phyloP scores from a whole-genome alignment of 2,113 vertebrate genomes.

The Carlito syrichta region DNA sequence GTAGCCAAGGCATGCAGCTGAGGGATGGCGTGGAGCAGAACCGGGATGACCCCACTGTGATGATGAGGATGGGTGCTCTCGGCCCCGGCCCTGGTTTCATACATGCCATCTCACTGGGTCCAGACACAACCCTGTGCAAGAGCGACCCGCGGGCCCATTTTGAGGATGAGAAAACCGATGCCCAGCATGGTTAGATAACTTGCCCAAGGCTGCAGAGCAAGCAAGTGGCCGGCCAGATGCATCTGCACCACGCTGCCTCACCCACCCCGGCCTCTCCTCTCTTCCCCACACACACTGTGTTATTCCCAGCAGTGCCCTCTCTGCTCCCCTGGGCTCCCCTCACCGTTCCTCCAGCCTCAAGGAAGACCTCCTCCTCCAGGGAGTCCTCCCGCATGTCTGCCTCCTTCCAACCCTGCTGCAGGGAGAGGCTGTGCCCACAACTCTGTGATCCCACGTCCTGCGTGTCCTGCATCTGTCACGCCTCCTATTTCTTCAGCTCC shows the following conservation, averaged over 20 bases:
- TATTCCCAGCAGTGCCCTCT: background rate
- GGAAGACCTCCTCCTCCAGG: background rate
- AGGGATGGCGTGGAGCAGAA: background rate
- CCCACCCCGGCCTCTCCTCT: background rate
- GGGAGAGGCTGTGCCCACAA: background rate
- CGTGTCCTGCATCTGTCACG: background rate
- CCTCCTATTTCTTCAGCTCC: background rate
- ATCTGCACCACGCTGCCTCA: fast-evolving
- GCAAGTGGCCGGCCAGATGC: background rate
- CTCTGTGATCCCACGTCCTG: background rate
- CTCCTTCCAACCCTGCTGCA: background rate
- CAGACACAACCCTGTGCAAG: background rate
- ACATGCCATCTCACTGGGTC: fast-evolving
- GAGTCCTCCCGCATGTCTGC: background rate
- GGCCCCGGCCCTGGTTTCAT: background rate
- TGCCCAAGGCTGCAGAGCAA: too few relatives aligned
- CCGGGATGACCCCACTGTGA: fast-evolving
- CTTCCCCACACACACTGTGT: fast-evolving
- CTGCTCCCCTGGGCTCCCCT: background rate
- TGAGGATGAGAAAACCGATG: background rate
- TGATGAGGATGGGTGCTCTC: fast-evolving
- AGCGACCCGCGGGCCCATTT: background rate
- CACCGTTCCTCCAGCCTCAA: background rate
- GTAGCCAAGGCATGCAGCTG: background rate
- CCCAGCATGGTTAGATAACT: background rate